Evolutionary conservation across 2,797 vertebrate species (phyloP), one percentile per base, ranked within the genome.

Genomic region (Tinamus major): DNA sequence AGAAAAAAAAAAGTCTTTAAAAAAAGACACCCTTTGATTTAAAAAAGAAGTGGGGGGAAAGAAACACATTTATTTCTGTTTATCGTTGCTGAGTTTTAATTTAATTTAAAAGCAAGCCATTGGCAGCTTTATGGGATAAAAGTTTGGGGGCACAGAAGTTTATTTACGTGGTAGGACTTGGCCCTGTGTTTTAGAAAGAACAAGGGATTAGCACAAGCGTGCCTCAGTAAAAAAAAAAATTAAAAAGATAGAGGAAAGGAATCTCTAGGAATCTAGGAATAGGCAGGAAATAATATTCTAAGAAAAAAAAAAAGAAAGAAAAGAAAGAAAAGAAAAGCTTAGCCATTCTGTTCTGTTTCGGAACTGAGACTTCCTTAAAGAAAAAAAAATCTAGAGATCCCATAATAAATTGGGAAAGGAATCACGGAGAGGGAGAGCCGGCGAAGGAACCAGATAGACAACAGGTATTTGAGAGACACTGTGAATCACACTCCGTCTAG

Each of bases 1-100:
- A 97, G 96, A 96, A 96, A 95, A 98, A 86, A 88, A 49, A 24
- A 96, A 95, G 41, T 29, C 18, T 95, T 92, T 82, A 23, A 24
- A 49, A 68, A 95, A 94, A 86, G 44, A 77, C 26, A 64, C 3
- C 31, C 59, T 86, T 64, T 48, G 59, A 79, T 92, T 92, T 80
- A 44, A 78, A 56, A 83, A 92, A 95, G 42, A 78, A 48, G 10
- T 20, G 21, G 20, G 21, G 46, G 6, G 41, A 42, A 42, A 42
- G 80, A 92, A 94, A 93, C 55, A 75, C 65, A 21, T 92, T 78
- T 76, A 48, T 94, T 96, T 96, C 80, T 97, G 93, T 97, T 97
- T 97, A 96, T 79, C 49, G 59, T 72, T 69, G 53, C n/a, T 53
- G 24, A 91, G 85, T 87, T 86, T 92, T 55, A 85, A 41, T 6